Evolutionary conservation across 2,888 invertebrate species (phyloP).

Genomic region (Scaptomyza cyrtandrae): DNA sequence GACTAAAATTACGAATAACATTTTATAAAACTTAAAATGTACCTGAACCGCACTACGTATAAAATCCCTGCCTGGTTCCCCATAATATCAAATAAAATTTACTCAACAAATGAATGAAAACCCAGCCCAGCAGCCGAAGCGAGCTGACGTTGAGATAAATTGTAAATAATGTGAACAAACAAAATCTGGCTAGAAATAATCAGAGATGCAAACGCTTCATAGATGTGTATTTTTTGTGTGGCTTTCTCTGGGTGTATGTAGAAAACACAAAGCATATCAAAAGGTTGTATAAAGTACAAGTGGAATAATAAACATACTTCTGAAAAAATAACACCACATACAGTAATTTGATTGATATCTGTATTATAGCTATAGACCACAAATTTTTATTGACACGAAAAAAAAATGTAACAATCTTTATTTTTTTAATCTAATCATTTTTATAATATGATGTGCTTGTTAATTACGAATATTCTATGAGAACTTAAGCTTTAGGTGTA

Average conservation of each 20-base stretch:
- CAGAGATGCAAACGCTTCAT: slow-evolving; percentile 21
- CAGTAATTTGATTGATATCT: background rate
- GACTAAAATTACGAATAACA: background rate
- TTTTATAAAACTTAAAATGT: slow-evolving; percentile 10
- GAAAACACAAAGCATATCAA: background rate
- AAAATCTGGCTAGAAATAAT: slow-evolving; percentile 47
- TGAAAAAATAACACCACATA: background rate
- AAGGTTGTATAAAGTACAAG: slow-evolving; percentile 1
- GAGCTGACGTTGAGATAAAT: slow-evolving; percentile 52
- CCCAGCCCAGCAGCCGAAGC: background rate
- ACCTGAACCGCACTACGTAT: slow-evolving; percentile 9
- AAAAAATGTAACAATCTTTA: background rate
- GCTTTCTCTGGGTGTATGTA: slow-evolving; percentile 1
- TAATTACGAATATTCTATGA: background rate
- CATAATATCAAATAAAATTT: slow-evolving; percentile 37
- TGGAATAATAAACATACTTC: background rate
- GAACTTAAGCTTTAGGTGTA: background rate
- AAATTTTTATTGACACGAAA: no score
- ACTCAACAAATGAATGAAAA: slow-evolving; percentile 42
- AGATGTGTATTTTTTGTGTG: background rate
- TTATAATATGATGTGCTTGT: background rate
- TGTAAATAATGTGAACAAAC: slow-evolving; percentile 72
- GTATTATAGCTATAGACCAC: no score
- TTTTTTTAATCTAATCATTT: background rate
- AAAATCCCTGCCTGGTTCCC: slow-evolving; percentile 2